These are phyloP conservation scores for Hirudinaria manillensis DNA, from an alignment of 2,888 invertebrate genomes.

Conservation along the genomic window DNA sequence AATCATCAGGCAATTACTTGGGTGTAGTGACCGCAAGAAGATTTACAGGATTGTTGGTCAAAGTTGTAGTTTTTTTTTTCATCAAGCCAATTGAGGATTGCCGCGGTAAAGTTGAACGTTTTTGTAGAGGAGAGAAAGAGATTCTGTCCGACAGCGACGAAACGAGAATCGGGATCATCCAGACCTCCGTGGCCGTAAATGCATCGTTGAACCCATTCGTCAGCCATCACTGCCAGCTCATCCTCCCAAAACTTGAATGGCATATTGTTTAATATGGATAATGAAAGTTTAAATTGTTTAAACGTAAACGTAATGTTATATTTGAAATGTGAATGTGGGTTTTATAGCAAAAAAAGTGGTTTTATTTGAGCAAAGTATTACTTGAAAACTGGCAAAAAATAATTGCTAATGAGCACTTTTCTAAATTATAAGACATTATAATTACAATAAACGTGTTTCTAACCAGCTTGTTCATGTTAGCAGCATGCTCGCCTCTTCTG, in stretches of 20 bases:
- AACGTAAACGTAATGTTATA: not conserved
- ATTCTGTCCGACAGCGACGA: slow-evolving; percentile 14
- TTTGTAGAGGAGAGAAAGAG: not conserved
- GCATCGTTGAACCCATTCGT: slow-evolving; percentile 3
- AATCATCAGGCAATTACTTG: slow-evolving; percentile 4
- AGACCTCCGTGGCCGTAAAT: slow-evolving; percentile 14
- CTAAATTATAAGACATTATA: too few species aligned
- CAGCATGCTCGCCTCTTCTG: not conserved
- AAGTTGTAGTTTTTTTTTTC: slow-evolving; percentile 18
- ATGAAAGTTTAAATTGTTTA: too few species aligned
- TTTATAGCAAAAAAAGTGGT: too few species aligned
- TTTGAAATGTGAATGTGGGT: too few species aligned
- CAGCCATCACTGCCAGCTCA: slow-evolving; percentile 14
- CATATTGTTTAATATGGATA: too few species aligned
- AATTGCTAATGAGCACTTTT: too few species aligned
- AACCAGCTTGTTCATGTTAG: slow-evolving; percentile 20
- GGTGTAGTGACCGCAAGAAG: slow-evolving; percentile 25
- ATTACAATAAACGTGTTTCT: too few species aligned
- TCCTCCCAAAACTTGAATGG: slow-evolving; percentile 9
- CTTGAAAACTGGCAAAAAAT: too few species aligned
- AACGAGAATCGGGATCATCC: not conserved
- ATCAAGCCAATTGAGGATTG: not conserved
- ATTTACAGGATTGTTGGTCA: not conserved
- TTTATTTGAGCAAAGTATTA: too few species aligned
- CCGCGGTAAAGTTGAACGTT: not conserved